These are phyloP conservation scores for Leiothrix lutea DNA, from an alignment of 2,113 vertebrate genomes.

Conservation along the genomic window DNA sequence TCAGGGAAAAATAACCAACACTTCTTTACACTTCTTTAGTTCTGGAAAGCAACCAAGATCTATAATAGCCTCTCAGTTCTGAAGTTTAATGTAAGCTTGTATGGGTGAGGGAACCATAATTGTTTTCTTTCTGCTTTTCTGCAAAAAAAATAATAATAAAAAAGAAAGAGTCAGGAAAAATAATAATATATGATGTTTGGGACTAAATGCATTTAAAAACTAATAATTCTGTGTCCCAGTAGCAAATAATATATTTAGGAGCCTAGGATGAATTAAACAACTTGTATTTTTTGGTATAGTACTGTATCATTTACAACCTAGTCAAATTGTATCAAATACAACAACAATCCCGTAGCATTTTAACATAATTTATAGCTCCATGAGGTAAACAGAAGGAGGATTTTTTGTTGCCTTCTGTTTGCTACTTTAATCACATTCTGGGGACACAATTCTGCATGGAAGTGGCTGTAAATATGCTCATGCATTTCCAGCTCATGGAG, in stretches of 20 bases:
- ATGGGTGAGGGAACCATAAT: background rate
- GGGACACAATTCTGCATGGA: background rate
- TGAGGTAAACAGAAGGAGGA: background rate
- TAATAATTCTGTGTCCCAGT: background rate
- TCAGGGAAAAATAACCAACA: background rate
- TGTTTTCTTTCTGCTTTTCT: background rate
- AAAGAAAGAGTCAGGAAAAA: background rate
- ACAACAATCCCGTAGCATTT: background rate
- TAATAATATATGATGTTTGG: background rate
- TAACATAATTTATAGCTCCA: background rate
- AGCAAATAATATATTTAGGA: background rate
- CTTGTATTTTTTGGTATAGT: background rate
- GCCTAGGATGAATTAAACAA: background rate
- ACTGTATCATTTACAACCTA: background rate
- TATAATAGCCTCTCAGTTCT: slow-evolving; percentile 18
- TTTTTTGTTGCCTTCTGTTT: background rate
- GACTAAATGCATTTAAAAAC: background rate
- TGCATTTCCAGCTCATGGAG: background rate
- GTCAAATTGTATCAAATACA: slow-evolving; percentile 4
- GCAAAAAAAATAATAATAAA: background rate
- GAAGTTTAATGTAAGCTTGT: background rate
- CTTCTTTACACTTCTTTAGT: slow-evolving; percentile 7
- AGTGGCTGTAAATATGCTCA: background rate
- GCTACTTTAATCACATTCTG: background rate
- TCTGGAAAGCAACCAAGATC: slow-evolving; percentile 31